Evolutionary conservation across 2,113 vertebrate species (phyloP), one percentile per base, ranked within the genome.

Genomic region (Pseudolaguvia tuberculata): DNA sequence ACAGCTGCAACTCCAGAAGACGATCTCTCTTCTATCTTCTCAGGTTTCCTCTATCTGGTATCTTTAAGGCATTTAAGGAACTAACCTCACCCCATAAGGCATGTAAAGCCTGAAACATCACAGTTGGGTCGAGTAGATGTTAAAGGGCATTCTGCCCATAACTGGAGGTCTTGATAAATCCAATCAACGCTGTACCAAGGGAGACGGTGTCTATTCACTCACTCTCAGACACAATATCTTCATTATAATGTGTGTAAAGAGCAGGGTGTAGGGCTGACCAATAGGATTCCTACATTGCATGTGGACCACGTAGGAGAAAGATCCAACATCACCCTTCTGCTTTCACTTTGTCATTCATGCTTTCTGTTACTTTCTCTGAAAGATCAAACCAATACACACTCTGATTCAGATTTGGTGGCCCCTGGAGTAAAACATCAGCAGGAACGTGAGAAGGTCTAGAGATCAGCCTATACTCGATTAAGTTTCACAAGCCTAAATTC

Each of bases 301-400:
- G 47, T 70, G 25, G 25, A 50, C 4, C 21, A 17, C 45, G 14
- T 66, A 35, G 21, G 47, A 53, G 45, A 25, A 72, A 56, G 53
- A 52, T 79, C 52, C 18, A 14, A 27, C 51, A 62, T 50, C 14
- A 10, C 31, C 61, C 4, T n/a, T 25, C 27, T 72, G 57, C 61
- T 80, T 76, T 80, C 78, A 62, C 55, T 80, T 80, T 74, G 50
- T 48, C 21, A 0, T 61, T 67, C 73, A 23, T 21, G 10, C 27
- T 75, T 48, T 70, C 47, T 72, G 21, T 48, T 75, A 42, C 48
- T 42, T 18, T 25, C 53, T 29, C 9, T 3, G 7, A n/a, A 18
- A 5, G n/a, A n/a, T n/a, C n/a, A n/a, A n/a, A n/a, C n/a, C n/a
- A n/a, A n/a, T n/a, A n/a, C 57, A 63, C 53, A 73, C 18, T 63